Percentiles rank a stretch among this genome's conserved stretches.
These are phyloP conservation scores for Ephydatia muelleri DNA, from an alignment of 37 sponge, comb jelly and placozoan genomes.

Conservation along the genomic window DNA sequence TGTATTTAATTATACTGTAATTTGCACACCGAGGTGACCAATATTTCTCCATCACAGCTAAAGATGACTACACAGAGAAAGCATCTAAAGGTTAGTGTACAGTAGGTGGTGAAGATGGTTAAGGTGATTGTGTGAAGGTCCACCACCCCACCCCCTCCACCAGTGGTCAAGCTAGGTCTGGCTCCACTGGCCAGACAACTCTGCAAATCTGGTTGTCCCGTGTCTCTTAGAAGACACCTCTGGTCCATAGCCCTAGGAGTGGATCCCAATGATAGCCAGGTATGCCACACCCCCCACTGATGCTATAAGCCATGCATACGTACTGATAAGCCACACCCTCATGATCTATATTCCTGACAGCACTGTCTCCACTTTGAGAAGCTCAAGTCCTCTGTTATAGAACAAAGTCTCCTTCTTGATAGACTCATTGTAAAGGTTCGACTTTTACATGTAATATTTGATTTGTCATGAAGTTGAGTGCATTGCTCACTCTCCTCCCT, in stretches of 20 bases:
- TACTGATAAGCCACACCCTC: neutral
- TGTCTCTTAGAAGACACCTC: constrained; percentile 36
- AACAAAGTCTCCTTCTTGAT: constrained; percentile 58
- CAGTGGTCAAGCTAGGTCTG: constrained; percentile 41
- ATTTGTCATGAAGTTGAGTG: neutral
- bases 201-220: constrained; percentile 64
- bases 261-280: constrained; percentile 27
- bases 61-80: neutral
- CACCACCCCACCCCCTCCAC: neutral
- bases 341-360: neutral
- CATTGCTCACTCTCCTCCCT: neutral
- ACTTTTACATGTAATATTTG: neutral
- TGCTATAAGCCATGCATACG: too few relatives aligned
- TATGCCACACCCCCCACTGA: constrained; percentile 6
- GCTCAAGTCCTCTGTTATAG: constrained; percentile 49
- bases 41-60: neutral
- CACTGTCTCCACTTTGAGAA: constrained; percentile 30
- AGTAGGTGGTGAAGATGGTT: neutral
- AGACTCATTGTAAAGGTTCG: constrained; percentile 45
- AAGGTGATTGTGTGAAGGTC: neutral
- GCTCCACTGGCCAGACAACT: constrained; percentile 51
- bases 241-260: constrained; percentile 71
- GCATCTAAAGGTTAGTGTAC: neutral
- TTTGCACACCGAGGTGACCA: too few relatives aligned
- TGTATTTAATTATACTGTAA: too few relatives aligned